A percentile compares a stretch with the other conserved stretches of the same genome.
These are phyloP conservation scores for Drosophila trapezifrons DNA, from an alignment of 1,140 invertebrate genomes.

Conservation along the genomic window DNA sequence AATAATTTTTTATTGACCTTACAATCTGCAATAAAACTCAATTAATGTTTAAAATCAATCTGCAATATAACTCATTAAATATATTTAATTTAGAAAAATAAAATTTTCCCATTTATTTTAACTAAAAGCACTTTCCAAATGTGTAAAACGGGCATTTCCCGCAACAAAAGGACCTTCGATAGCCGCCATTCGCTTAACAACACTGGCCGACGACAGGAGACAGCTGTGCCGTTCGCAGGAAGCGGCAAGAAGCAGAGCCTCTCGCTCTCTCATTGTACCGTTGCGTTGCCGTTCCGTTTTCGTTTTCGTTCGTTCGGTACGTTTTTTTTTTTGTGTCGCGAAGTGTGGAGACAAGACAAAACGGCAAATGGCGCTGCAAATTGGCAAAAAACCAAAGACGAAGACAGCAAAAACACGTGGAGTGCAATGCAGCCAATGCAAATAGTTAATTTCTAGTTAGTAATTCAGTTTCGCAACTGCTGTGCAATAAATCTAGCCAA, in stretches of 20 bases:
- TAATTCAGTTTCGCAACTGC: conserved; percentile 51
- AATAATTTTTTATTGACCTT: background rate
- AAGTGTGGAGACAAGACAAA: conserved; percentile 34
- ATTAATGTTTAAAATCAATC: background rate
- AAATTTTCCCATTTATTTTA: background rate
- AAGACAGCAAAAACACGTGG: conserved; percentile 14
- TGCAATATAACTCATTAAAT: background rate
- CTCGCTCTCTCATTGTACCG: conserved; percentile 39
- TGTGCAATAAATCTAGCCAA: conserved; percentile 66
- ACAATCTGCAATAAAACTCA: background rate
- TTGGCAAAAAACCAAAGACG: conserved; percentile 23
- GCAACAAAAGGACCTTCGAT: background rate
- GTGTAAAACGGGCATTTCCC: background rate
- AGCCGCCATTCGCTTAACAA: background rate
- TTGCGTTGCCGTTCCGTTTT: conserved; percentile 34
- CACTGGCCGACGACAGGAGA: conserved; percentile 5
- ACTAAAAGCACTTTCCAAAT: background rate
- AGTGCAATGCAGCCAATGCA: conserved; percentile 28
- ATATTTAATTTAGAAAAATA: background rate
- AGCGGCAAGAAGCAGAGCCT: conserved; percentile 27
- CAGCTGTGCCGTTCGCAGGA: conserved; percentile 26
- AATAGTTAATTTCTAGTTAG: conserved; percentile 77
- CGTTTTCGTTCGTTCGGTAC: conserved; percentile 23
- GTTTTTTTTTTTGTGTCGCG: conserved; percentile 23
- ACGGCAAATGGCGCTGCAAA: conserved; percentile 30